A percentile compares a stretch with the other conserved stretches of the same genome.
Conservation (phyloP, 2,888 invertebrate species). For the Amiota mariae region DNA sequence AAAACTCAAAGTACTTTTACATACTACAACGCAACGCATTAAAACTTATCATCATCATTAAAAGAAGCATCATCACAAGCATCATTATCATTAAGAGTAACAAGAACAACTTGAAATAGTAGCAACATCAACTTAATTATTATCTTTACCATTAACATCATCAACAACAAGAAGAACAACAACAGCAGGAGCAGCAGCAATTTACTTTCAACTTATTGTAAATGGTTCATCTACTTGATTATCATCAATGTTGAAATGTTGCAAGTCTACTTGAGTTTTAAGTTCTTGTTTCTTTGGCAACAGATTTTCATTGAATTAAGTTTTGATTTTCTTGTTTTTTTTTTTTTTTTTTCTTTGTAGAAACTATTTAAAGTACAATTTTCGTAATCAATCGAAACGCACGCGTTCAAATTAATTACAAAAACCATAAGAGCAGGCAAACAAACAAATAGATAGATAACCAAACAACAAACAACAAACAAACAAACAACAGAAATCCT, state of each 20-base stretch:
- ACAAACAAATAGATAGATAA: neutral
- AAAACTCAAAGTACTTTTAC: conserved; percentile 13
- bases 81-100: neutral
- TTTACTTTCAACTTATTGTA: neutral
- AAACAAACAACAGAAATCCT: neutral
- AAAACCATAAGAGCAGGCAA: conserved; percentile 19
- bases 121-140: neutral
- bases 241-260: too few species aligned
- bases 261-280: too few species aligned
- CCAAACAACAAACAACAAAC: neutral
- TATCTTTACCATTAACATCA: too few species aligned
- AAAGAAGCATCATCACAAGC: neutral
- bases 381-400: conserved; percentile 58
- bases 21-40: conserved; percentile 10
- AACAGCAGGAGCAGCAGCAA: neutral
- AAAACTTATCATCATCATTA: conserved; percentile 9
- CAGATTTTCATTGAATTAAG: too few species aligned
- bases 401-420: conserved; percentile 6
- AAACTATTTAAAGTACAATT: conserved; percentile 66
- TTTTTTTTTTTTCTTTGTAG: too few species aligned
- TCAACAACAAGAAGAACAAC: too few species aligned
- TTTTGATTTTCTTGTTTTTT: too few species aligned
- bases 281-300: too few species aligned
- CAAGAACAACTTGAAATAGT: neutral
- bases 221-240: too few species aligned